A percentile compares a stretch with the other conserved stretches of the same genome.
These are phyloP conservation scores for Spondyliosoma cantharus DNA, from an alignment of 2,797 vertebrate species.

Conservation along the genomic window DNA sequence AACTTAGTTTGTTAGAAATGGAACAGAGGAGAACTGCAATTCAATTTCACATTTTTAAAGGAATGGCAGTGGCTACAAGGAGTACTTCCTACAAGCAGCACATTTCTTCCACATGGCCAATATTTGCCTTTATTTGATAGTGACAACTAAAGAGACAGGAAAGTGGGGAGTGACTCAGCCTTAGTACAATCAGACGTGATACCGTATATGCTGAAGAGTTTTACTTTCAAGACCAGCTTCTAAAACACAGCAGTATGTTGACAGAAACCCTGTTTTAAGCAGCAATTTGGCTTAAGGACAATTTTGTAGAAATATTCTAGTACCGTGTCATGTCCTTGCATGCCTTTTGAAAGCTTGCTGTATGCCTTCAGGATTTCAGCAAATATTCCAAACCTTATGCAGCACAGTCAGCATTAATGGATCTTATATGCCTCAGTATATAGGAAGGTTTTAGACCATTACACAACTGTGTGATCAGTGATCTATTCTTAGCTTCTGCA, in stretches of 20 bases:
- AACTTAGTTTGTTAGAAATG: background rate
- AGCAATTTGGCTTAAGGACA: background rate
- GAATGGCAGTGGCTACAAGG: background rate
- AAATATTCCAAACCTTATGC: conserved; percentile 23
- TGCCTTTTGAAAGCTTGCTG: conserved; percentile 1
- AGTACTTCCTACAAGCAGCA: background rate
- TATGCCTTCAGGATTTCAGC: conserved; percentile 14
- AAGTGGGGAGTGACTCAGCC: too few relatives aligned
- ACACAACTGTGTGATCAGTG: conserved; percentile 36
- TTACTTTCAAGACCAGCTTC: background rate
- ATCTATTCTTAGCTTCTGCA: conserved; percentile 55
- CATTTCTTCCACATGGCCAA: background rate
- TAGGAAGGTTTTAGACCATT: conserved; percentile 44
- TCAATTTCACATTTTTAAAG: background rate
- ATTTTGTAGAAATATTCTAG: background rate
- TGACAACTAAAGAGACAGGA: too few relatives aligned
- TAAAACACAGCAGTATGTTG: too few relatives aligned
- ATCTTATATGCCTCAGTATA: conserved; percentile 24
- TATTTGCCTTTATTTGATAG: too few relatives aligned
- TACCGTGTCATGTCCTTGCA: background rate
- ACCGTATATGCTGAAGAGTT: too few relatives aligned
- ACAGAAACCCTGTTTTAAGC: background rate
- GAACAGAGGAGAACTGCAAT: background rate
- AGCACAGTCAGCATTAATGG: conserved; percentile 25
- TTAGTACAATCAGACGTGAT: background rate